Conservation (phyloP, 37 sponge, comb jelly and placozoan species). For the Cladorhizidae sp. region DNA sequence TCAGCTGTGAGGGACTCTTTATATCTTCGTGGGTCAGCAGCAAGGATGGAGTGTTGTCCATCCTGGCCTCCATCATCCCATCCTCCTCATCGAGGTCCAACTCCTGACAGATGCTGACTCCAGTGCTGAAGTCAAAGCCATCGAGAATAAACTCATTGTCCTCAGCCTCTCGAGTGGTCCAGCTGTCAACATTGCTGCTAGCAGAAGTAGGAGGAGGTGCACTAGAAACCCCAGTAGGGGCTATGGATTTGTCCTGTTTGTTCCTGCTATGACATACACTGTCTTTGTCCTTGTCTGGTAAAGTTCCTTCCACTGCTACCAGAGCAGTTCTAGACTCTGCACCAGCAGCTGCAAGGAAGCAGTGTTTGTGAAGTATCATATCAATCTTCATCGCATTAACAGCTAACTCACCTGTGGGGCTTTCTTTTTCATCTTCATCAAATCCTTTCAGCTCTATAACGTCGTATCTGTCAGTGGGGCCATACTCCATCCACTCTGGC, state of each 20-base stretch:
- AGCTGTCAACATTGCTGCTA: too few relatives aligned
- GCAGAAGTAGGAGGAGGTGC: too few relatives aligned
- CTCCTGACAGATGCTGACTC: slow-evolving; percentile 63
- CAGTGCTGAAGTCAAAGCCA: slow-evolving; percentile 77
- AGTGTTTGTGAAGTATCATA: neutral
- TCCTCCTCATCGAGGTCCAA: slow-evolving; percentile 56
- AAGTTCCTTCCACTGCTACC: slow-evolving; percentile 2
- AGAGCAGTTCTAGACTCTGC: neutral
- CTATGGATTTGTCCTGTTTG: neutral
- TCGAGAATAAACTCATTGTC: slow-evolving; percentile 59
- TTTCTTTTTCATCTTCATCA: slow-evolving; percentile 65
- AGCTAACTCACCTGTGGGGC: slow-evolving; percentile 37
- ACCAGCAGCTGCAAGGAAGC: neutral
- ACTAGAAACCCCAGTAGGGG: too few relatives aligned
- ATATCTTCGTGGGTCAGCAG: neutral
- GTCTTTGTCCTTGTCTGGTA: neutral
- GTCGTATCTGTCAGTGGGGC: slow-evolving; percentile 55
- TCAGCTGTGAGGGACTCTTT: slow-evolving; percentile 12
- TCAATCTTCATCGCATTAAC: neutral
- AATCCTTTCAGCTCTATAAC: slow-evolving; percentile 71
- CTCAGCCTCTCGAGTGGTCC: neutral
- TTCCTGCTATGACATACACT: neutral
- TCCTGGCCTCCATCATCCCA: neutral
- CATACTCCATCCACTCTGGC: slow-evolving; percentile 87
- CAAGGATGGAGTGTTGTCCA: neutral